Base-by-base conservation (phyloP, 2,113 vertebrate genomes). In the Odocoileus virginianus region DNA sequence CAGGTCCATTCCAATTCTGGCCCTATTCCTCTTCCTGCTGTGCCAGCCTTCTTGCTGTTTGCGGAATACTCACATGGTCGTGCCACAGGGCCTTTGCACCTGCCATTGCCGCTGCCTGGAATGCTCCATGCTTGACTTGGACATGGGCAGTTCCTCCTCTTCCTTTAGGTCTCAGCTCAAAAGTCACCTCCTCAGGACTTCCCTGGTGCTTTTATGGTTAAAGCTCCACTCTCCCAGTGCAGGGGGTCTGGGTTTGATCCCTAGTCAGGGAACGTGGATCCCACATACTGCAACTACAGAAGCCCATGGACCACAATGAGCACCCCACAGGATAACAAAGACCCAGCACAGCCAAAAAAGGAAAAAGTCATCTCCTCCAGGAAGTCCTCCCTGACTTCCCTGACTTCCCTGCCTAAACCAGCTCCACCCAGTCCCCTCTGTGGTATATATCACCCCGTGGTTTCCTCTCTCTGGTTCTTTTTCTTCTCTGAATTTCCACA, bases 81-180 rank as follows among this genome's bases (percentile, higher is more conserved):
- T 61, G 55, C 79, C 79, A 8, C 86, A 64, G 85, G 79, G 61
- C 90, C 90, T 83, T 83, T 36, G 85, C 78, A 28, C 21, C 76
- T 76, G 76, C 60, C 25, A 0, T 14, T 52, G 36, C 47, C 13
- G 1, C 58, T 33, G 27, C 76, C 43, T 33, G 47, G 11, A 21
- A 23, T 0, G 16, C 16, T n/a, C 43, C 27, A 25, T 27, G 23
- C 12, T 27, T 33, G 45, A 57, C 43, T 23, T 83, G 40, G 15
- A 67, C 25, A 12, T 2, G 43, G 64, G 52, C 6, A 1, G 61
- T 10, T 36, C 17, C 50, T 83, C 52, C 3, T 23, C 76, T 43
- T 74, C 61, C 81, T 85, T 28, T 33, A 43, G 14, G 21, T 43
- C 64, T 60, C 81, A 33, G 52, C 43, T n/a, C 52, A n/a, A 85